Base-by-base conservation (phyloP, 2,797 vertebrate species). In the Sebastes minor region DNA sequence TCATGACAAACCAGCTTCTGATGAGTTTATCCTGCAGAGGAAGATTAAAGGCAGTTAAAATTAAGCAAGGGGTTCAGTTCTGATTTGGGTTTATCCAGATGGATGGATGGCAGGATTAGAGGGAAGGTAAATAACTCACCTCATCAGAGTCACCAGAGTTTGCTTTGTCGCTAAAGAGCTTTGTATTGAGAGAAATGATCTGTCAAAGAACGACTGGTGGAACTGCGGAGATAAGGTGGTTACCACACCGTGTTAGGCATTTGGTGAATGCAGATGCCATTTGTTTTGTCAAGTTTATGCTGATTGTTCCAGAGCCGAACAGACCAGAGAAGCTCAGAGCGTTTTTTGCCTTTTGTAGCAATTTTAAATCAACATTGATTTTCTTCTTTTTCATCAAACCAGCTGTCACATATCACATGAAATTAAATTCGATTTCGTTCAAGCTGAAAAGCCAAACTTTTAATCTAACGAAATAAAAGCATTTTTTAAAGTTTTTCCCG, bases 361-460 rank as follows among this genome's bases (percentile, higher is more conserved):
- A 53, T 62, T 74, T 80, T 53, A 82, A 86, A 84, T 81, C 52
- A 49, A 61, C 22, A 82, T 82, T 56, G 74, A 86, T 82, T 88
- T 74, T 80, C 69, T 63, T 76, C 9, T 28, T 49, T 84, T 86
- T 87, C 12, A 78, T 81, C 63, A 82, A 64, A 74, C n/a, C 35
- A 69, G 18, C 55, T n/a, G 9, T 79, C 67, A 46, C 35, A 67
- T 61, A 25, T 69, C 55, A 57, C 38, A 79, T 6, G 1, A n/a
- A 83, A 82, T 62, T 8, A 8, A 16, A 78, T 76, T 72, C 12
- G 33, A 79, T 73, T 81, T 3, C 5, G 10, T 68, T 61, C n/a
- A 28, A 72, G n/a, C 23, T 75, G 23, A 76, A 83, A 71, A 69
- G 23, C 14, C 6, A 42, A 56, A 63, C 12, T 14, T 76, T 80